Evolutionary conservation across 1,140 invertebrate genomes (phyloP).

Genomic region (Calycopis cecrops): DNA sequence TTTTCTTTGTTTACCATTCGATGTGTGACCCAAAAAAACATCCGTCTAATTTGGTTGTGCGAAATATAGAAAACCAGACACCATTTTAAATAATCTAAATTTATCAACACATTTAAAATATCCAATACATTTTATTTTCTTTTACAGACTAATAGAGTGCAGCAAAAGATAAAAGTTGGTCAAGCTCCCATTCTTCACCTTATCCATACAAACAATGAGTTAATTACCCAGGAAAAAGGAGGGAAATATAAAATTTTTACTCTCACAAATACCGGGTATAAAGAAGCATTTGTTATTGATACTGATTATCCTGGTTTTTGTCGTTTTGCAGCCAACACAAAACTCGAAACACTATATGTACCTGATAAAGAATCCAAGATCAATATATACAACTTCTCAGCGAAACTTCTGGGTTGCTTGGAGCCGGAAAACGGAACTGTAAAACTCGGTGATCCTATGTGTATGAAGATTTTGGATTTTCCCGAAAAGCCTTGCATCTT

Average conservation of each 20-base stretch:
- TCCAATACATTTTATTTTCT: background rate
- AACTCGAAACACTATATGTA: constrained; percentile 79
- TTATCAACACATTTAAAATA: background rate
- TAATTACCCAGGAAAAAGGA: constrained; percentile 82
- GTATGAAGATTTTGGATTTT: constrained; percentile 76
- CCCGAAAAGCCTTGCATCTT: constrained; percentile 75
- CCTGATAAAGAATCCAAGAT: constrained; percentile 80
- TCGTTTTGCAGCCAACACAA: constrained; percentile 76
- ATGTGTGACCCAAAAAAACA: constrained; percentile 56
- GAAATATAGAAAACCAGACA: background rate
- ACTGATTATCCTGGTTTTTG: constrained; percentile 81
- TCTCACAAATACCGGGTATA: constrained; percentile 77
- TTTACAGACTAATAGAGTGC: constrained; percentile 77
- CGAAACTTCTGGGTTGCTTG: constrained; percentile 67
- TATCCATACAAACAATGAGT: constrained; percentile 72
- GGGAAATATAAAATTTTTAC: constrained; percentile 81
- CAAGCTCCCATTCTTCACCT: constrained; percentile 76
- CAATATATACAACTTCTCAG: constrained; percentile 77
- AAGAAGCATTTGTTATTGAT: constrained; percentile 72
- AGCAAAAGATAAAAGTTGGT: constrained; percentile 76
- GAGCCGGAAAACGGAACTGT: constrained; percentile 41
- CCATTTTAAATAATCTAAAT: background rate
- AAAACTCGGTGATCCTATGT: constrained; percentile 78
- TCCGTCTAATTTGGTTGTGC: constrained; percentile 15
- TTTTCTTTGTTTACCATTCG: constrained; percentile 60